phyloP scores from a whole-genome alignment of 2,888 invertebrate genomes.

The Perithous albicinctus region DNA sequence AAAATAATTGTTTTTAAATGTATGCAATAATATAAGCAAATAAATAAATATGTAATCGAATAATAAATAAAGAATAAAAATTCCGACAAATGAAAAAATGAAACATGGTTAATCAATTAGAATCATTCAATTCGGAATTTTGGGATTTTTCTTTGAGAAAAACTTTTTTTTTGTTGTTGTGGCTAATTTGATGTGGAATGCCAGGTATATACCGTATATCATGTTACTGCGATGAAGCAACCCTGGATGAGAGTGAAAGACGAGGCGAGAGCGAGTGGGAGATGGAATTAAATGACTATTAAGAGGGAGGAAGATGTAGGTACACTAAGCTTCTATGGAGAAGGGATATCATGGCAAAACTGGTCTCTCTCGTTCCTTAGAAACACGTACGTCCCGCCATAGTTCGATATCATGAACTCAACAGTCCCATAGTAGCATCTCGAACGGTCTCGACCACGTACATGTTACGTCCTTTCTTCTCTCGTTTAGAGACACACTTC shows the following conservation, averaged over 20 bases:
- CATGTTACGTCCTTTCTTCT: slow-evolving; percentile 37
- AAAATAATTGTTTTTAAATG: too few species aligned
- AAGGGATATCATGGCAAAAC: slow-evolving; percentile 51
- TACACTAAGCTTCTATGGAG: slow-evolving; percentile 39
- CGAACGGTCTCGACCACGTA: slow-evolving; percentile 56
- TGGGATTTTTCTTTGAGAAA: too few species aligned
- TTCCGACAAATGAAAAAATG: too few species aligned
- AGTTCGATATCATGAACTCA: slow-evolving; percentile 67
- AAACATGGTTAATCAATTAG: too few species aligned
- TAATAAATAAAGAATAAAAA: too few species aligned
- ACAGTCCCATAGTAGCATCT: slow-evolving; percentile 68
- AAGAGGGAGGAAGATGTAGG: slow-evolving; percentile 45
- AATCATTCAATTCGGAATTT: too few species aligned
- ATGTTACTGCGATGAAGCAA: slow-evolving; percentile 44
- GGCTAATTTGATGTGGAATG: too few species aligned
- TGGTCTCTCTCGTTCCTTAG: slow-evolving; percentile 52
- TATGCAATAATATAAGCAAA: too few species aligned
- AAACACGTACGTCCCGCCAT: slow-evolving; percentile 65
- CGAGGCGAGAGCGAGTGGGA: slow-evolving; percentile 41
- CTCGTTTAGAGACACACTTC: background rate
- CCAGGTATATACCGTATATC: background rate
- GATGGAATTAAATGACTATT: slow-evolving; percentile 49
- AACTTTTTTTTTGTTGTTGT: too few species aligned
- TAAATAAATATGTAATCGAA: too few species aligned
- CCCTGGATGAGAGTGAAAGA: slow-evolving; percentile 51